A percentile compares a stretch with the other conserved stretches of the same genome.
Conservation (phyloP, 1,140 invertebrate genomes). For the Euwallacea fornicatus region DNA sequence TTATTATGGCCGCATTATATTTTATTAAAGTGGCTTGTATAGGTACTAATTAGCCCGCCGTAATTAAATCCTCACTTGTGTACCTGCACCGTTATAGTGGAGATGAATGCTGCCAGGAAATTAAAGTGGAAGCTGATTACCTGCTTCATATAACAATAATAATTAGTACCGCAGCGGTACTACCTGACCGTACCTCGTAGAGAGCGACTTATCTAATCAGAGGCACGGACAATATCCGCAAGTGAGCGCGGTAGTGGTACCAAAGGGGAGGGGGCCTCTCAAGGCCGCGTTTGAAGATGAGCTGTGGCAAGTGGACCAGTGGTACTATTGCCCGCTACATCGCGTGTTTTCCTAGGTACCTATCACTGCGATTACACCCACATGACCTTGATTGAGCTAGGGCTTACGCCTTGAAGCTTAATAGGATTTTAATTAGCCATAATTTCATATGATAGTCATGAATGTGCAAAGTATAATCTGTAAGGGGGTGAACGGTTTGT, state of each 20-base stretch:
- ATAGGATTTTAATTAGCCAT: conserved; percentile 1
- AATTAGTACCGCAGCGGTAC: background rate
- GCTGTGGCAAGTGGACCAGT: conserved; percentile 10
- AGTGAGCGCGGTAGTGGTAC: conserved; percentile 10
- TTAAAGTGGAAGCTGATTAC: conserved; percentile 1
- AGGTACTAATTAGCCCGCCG: conserved; percentile 7
- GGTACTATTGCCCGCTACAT: background rate
- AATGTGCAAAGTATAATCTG: too few relatives aligned
- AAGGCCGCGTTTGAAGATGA: conserved; percentile 18
- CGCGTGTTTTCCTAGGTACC: too few relatives aligned
- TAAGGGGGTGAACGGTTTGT: too few relatives aligned
- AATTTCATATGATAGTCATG: too few relatives aligned
- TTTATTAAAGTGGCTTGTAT: conserved; percentile 5
- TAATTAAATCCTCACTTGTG: conserved; percentile 16
- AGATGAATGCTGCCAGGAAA: conserved; percentile 15
- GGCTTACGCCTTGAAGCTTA: background rate
- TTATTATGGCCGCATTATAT: conserved; percentile 1
- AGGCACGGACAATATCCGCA: conserved; percentile 14
- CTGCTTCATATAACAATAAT: background rate
- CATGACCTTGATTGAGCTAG: background rate
- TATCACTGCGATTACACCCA: background rate
- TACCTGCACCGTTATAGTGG: conserved; percentile 6
- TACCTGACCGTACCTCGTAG: background rate
- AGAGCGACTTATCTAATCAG: conserved; percentile 2
- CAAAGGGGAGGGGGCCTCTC: conserved; percentile 3